Evolutionary conservation across 2,113 vertebrate genomes (phyloP).

Genomic region (Plestiodon gilberti): DNA sequence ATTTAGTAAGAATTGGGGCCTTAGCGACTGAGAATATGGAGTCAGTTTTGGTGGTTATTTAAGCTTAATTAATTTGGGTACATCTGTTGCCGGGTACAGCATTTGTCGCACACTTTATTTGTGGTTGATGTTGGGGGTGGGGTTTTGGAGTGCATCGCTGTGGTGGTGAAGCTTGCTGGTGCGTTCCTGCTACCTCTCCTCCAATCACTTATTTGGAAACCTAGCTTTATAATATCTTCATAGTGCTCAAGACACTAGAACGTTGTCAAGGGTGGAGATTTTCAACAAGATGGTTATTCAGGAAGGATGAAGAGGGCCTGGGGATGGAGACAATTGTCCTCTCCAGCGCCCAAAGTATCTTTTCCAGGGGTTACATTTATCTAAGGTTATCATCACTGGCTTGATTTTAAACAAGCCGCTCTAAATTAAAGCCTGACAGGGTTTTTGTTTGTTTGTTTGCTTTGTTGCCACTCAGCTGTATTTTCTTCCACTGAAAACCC

Average conservation of each 20-base stretch:
- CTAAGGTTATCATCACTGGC: not conserved
- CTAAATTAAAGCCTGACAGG: too few species aligned
- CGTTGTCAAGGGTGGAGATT: not conserved
- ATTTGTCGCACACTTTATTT: too few species aligned
- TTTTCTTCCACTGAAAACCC: not conserved
- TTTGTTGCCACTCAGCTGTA: not conserved
- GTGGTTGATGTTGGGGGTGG: too few species aligned
- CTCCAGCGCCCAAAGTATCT: not conserved
- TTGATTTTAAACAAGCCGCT: not conserved
- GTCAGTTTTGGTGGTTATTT: not conserved
- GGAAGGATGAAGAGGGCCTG: not conserved
- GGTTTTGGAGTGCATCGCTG: too few species aligned
- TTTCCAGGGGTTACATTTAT: not conserved
- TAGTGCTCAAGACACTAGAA: not conserved
- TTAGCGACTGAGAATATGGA: not conserved
- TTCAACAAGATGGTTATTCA: not conserved
- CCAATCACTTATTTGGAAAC: too few species aligned
- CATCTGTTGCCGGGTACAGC: too few species aligned
- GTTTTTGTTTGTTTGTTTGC: not conserved
- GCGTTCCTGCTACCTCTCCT: too few species aligned
- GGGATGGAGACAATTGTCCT: not conserved
- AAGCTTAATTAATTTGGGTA: not conserved
- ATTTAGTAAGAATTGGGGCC: too few species aligned
- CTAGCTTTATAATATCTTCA: too few species aligned
- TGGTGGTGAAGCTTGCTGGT: too few species aligned